A percentile compares a stretch with the other conserved stretches of the same genome.
These are phyloP conservation scores for Bombus confusus DNA, from an alignment of 1,140 invertebrate genomes.

Conservation along the genomic window DNA sequence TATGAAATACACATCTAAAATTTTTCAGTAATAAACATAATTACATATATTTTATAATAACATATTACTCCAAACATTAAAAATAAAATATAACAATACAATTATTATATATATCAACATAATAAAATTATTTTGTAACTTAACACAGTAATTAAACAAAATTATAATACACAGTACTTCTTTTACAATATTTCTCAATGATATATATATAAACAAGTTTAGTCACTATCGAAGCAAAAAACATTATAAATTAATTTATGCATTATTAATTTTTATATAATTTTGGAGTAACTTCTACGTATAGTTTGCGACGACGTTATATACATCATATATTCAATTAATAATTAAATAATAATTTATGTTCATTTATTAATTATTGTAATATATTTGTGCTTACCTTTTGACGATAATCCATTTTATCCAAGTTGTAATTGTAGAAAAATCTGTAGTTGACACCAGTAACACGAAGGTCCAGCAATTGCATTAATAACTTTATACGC, in stretches of 20 bases:
- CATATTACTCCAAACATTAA: background rate
- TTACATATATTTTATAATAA: background rate
- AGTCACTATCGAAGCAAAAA: background rate
- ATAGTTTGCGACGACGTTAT: slow-evolving; percentile 2
- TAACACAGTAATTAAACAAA: background rate
- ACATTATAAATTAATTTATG: background rate
- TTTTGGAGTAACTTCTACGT: background rate
- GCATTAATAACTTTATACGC: slow-evolving; percentile 56
- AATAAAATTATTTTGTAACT: background rate
- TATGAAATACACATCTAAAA: background rate
- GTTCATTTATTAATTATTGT: background rate
- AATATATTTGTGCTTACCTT: slow-evolving; percentile 59
- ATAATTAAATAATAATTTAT: background rate
- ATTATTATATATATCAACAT: background rate
- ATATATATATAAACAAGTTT: background rate
- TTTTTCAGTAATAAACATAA: background rate
- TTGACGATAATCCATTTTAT: slow-evolving; percentile 76
- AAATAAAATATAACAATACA: background rate
- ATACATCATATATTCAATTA: background rate
- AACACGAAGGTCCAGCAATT: slow-evolving; percentile 60
- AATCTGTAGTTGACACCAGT: slow-evolving; percentile 54
- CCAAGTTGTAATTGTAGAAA: slow-evolving; percentile 59
- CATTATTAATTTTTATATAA: background rate
- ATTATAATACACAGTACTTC: background rate
- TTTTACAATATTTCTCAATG: background rate